Evolutionary conservation across 2,888 invertebrate species (phyloP).

Genomic region (Drosophila affinis): DNA sequence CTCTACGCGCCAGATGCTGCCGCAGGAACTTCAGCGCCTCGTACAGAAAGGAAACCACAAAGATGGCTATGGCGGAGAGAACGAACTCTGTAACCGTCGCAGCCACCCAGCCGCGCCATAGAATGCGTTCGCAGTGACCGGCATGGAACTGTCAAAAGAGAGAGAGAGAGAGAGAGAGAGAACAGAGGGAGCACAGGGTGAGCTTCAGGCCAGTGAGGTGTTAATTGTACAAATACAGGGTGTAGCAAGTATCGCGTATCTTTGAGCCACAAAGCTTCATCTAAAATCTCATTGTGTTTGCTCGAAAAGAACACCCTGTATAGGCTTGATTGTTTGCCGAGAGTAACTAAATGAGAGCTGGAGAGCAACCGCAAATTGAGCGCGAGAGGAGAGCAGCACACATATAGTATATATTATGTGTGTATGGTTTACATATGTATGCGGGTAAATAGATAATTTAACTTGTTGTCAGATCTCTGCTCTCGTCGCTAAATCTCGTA

Average conservation of each 20-base stretch:
- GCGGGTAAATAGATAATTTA: constrained; percentile 24
- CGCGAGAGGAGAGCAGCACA: not conserved
- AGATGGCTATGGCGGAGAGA: constrained; percentile 94
- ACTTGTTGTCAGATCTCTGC: constrained; percentile 17
- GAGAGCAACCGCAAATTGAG: constrained; percentile 27
- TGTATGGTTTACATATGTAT: not conserved
- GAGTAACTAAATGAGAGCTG: constrained; percentile 16
- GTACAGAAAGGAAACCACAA: constrained; percentile 95
- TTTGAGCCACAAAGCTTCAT: not conserved
- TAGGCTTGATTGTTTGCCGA: constrained; percentile 14
- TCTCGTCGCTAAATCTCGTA: constrained; percentile 22
- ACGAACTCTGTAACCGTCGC: constrained; percentile 90
- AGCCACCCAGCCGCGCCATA: constrained; percentile 92
- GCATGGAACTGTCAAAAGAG: constrained; percentile 88
- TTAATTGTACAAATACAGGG: not conserved
- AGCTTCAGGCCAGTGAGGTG: not conserved
- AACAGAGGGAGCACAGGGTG: not conserved
- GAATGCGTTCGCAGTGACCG: constrained; percentile 90
- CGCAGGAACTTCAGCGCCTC: constrained; percentile 96
- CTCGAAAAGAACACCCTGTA: constrained; percentile 32
- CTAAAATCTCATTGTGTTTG: not conserved
- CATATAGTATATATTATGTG: not conserved
- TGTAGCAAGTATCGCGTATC: not conserved
- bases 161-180: not conserved
- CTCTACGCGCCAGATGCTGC: constrained; percentile 81